Conservation (phyloP, 2,888 invertebrate species). For the Elegia similella region DNA sequence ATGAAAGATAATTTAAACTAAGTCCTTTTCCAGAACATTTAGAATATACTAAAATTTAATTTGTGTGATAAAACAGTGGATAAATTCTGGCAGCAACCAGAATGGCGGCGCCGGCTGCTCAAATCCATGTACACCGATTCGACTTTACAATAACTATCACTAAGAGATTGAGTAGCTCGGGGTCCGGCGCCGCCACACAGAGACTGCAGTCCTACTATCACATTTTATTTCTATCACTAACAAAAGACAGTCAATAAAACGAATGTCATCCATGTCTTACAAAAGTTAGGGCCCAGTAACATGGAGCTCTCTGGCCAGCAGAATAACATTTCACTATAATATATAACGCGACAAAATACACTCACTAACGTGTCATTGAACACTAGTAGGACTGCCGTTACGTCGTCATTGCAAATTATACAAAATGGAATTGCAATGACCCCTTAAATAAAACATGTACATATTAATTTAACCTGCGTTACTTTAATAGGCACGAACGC, state of each 20-base stretch:
- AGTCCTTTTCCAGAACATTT: conserved; percentile 51
- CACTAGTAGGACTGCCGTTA: conserved; percentile 60
- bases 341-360: conserved; percentile 5
- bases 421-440: conserved; percentile 62
- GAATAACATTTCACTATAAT: conserved; percentile 25
- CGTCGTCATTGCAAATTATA: conserved; percentile 53
- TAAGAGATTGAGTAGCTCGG: not conserved
- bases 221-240: conserved; percentile 62
- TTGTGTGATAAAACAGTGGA: conserved; percentile 50
- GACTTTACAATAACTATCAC: not conserved
- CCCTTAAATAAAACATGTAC: conserved; percentile 52
- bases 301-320: conserved; percentile 48
- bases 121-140: conserved; percentile 28
- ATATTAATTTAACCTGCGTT: conserved; percentile 58
- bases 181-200: conserved; percentile 40
- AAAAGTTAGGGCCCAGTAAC: conserved; percentile 33
- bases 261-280: conserved; percentile 43
- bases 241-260: conserved; percentile 69
- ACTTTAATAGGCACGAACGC: conserved; percentile 69
- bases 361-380: conserved; percentile 19
- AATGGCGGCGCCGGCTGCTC: conserved; percentile 39
- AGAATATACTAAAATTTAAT: conserved; percentile 49
- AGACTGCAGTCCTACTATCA: conserved; percentile 68
- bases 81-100: conserved; percentile 36
- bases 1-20: conserved; percentile 44